phyloP scores from a whole-genome alignment of 2,888 invertebrate genomes.

The Lasioglossum pauxillum region DNA sequence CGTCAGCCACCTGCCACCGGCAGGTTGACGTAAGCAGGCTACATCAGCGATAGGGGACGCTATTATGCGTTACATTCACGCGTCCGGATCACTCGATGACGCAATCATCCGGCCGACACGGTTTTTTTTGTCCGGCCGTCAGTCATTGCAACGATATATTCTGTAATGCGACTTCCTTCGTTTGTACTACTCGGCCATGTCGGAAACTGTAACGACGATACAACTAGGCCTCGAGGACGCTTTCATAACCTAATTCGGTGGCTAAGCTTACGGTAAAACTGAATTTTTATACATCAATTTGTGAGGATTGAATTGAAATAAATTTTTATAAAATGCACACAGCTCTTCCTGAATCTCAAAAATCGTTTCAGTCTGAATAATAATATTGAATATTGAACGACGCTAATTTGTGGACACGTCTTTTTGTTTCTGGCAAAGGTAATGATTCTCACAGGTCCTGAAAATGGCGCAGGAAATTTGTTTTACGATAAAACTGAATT shows the following conservation, averaged over 20 bases:
- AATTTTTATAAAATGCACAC: no score
- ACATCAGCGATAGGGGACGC: conserved; percentile 19
- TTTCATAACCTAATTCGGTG: neutral
- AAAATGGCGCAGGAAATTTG: no score
- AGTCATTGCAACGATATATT: neutral
- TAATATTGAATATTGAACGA: neutral
- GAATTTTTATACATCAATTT: no score
- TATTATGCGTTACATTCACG: conserved; percentile 39
- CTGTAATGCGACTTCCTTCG: neutral
- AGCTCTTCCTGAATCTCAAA: no score
- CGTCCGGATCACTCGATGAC: conserved; percentile 14
- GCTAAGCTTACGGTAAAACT: neutral
- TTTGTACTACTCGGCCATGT: neutral
- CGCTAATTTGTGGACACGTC: neutral
- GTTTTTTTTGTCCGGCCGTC: conserved; percentile 10
- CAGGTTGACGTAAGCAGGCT: conserved; percentile 40
- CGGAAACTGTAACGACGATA: neutral
- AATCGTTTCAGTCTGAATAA: neutral
- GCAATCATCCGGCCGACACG: conserved; percentile 1
- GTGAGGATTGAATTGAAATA: no score
- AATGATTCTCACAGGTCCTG: no score
- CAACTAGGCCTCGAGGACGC: neutral
- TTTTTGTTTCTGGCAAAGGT: no score
- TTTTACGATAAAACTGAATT: no score
- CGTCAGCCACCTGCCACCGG: conserved; percentile 45